Evolutionary conservation across 2,113 vertebrate genomes (phyloP).

Genomic region (Pholis gunnellus): DNA sequence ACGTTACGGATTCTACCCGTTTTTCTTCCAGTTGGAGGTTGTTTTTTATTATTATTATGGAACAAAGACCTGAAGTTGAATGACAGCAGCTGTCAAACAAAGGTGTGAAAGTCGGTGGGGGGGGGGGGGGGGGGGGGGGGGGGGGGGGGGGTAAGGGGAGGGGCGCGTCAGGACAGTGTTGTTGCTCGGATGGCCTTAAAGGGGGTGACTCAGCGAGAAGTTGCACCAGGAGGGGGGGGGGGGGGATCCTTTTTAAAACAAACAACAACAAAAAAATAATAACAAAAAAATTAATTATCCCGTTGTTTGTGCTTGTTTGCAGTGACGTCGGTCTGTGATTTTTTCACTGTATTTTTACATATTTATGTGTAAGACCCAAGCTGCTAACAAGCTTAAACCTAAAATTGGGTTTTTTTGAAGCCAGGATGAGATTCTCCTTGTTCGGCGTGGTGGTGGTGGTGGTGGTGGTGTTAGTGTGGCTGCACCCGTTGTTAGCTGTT

Average conservation of each 20-base stretch:
- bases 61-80: conserved; percentile 68
- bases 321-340: background rate
- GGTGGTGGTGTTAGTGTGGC: conserved; percentile 33
- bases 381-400: background rate
- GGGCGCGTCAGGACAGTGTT: conserved; percentile 58
- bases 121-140: conserved; percentile 49
- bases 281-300: background rate
- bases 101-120: conserved; percentile 69
- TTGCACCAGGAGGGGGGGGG: conserved; percentile 50
- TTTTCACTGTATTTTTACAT: background rate
- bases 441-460: conserved; percentile 18
- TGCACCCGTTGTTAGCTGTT: conserved; percentile 52
- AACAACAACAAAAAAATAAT: background rate
- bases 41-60: background rate
- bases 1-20: background rate
- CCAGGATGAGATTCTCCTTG: background rate
- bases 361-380: background rate
- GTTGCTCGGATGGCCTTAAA: conserved; percentile 64
- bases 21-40: background rate
- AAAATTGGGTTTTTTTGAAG: conserved; percentile 19
- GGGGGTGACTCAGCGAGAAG: conserved; percentile 78
- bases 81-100: conserved; percentile 77
- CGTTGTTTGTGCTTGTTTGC: conserved; percentile 28
- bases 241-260: conserved; percentile 16
- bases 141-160: conserved; percentile 50